phyloP scores from a whole-genome alignment of 2,113 vertebrate species.

The Rutilus rutilus region DNA sequence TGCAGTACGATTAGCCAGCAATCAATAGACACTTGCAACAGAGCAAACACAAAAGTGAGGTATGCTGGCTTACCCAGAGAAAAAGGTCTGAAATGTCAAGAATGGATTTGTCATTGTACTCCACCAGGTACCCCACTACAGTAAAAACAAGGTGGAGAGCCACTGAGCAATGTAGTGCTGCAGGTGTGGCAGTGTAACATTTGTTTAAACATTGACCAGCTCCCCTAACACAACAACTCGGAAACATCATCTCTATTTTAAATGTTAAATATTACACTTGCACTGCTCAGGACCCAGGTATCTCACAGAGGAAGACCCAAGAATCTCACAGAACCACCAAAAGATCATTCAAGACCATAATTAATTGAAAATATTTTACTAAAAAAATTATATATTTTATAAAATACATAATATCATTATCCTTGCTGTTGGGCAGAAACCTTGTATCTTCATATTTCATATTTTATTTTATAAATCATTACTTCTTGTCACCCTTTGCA shows the following conservation, averaged over 20 bases:
- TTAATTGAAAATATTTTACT: no score
- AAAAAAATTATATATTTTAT: no score
- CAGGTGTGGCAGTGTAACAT: background rate
- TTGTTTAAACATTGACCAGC: background rate
- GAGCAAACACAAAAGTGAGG: conserved; percentile 37
- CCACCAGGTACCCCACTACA: background rate
- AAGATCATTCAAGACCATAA: no score
- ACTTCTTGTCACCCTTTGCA: no score
- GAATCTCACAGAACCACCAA: no score
- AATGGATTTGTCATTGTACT: background rate
- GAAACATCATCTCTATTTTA: background rate
- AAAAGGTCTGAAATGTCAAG: background rate
- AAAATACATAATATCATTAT: no score
- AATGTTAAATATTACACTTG: background rate
- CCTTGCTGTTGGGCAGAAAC: no score
- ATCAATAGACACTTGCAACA: conserved; percentile 49
- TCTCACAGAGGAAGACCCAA: no score
- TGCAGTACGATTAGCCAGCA: conserved; percentile 54
- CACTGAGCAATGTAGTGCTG: background rate
- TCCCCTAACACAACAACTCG: background rate
- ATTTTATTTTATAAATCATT: no score
- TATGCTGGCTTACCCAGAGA: conserved; percentile 22
- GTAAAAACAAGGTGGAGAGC: conserved; percentile 8
- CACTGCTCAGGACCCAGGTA: background rate
- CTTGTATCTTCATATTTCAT: no score